Conservation (phyloP, 2,113 vertebrate species). For the Triplophysa rosa region DNA sequence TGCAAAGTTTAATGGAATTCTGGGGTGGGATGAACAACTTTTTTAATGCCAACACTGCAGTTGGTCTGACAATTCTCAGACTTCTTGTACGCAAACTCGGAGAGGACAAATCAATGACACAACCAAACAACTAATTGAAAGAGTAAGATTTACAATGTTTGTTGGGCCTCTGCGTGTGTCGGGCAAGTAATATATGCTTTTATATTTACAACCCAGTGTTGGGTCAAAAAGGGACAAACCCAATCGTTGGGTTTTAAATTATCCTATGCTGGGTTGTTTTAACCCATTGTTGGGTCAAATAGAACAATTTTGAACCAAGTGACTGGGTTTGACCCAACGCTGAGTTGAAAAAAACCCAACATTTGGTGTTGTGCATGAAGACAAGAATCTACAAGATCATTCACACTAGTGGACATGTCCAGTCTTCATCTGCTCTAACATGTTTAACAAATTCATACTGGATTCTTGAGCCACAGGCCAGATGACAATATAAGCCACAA, state of each 20-base stretch:
- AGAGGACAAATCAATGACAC: constrained; percentile 50
- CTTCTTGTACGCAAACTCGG: constrained; percentile 35
- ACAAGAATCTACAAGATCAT: not conserved
- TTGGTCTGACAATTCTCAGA: constrained; percentile 53
- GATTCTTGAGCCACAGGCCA: not conserved
- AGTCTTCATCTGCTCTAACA: constrained; percentile 6
- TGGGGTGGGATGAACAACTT: constrained; percentile 62
- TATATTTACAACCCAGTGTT: not conserved
- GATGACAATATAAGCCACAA: not conserved
- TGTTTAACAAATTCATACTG: constrained; percentile 3
- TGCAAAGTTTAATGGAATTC: constrained; percentile 74
- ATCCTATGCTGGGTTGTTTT: no score
- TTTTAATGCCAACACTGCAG: constrained; percentile 58
- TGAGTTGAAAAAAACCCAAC: not conserved
- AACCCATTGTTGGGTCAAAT: no score
- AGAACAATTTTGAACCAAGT: no score
- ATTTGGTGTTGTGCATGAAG: not conserved
- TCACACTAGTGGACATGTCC: not conserved
- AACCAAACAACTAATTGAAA: not conserved
- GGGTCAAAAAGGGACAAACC: no score
- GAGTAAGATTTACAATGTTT: not conserved
- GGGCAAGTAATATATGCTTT: no score
- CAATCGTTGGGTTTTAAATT: no score
- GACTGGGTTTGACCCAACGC: no score
- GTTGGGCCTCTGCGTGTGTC: not conserved